Conservation (phyloP, 2,113 vertebrate species). For the Panurus biarmicus region DNA sequence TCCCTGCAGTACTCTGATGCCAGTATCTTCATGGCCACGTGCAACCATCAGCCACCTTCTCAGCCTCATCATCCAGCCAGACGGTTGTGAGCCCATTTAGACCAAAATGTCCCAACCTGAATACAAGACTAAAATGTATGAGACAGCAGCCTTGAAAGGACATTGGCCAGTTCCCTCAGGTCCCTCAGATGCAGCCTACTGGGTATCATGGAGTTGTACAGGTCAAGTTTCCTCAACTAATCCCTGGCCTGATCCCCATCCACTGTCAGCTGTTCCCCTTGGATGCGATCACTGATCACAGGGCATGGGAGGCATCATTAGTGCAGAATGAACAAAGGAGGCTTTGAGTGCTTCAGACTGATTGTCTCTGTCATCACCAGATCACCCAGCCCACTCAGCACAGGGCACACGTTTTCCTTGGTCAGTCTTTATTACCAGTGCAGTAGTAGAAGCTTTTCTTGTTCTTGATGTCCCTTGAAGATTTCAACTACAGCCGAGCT, state of each 20-base stretch:
- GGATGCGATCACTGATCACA: background rate
- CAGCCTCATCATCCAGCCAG: background rate
- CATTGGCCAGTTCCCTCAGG: background rate
- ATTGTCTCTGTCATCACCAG: background rate
- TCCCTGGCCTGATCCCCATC: background rate
- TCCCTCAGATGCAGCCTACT: background rate
- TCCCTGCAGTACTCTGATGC: background rate
- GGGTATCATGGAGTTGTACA: accelerated
- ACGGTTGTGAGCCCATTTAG: background rate
- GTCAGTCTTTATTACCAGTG: background rate
- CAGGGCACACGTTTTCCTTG: background rate
- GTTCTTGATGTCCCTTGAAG: background rate
- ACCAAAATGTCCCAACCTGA: background rate
- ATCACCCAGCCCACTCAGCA: background rate
- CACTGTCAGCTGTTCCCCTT: background rate
- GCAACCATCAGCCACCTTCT: background rate
- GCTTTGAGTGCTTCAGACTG: background rate
- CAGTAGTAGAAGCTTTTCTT: background rate
- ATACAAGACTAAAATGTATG: background rate
- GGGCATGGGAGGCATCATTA: background rate
- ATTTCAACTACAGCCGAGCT: background rate
- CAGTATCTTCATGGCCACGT: background rate
- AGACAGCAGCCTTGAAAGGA: background rate
- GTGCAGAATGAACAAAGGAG: background rate
- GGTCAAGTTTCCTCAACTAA: background rate